Base-by-base conservation (phyloP, 2,113 vertebrate genomes). In the Hoplias malabaricus region DNA sequence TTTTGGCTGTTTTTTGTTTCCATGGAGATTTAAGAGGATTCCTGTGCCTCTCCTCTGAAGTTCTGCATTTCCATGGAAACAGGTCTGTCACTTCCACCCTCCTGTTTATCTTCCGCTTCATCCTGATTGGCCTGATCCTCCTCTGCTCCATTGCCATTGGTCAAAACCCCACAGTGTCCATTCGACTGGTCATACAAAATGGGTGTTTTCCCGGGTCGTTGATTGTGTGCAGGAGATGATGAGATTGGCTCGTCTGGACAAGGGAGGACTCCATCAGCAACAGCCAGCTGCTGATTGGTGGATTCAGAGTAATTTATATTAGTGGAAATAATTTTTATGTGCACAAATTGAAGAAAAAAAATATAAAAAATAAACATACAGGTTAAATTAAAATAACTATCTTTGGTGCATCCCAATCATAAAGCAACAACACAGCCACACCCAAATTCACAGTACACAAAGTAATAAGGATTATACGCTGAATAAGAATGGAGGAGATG, bases 221-320 rank as follows among this genome's bases (percentile, higher is more conserved):
- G 29, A 6, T 66, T 42, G 27, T 50, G 74, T 12, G 76, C 71
- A 10, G 38, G 3, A 63, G 69, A 42, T 27, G 69, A 67, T 36
- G 9, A 38, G 72, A 50, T 78, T 54, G 85, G 2, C 13, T 79
- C 68, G 36, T 65, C 57, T 34, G 87, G 72, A 5, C 73, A n/a
- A 4, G 86, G 70, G 75, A 87, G 31, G 23, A 87, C 71, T 5
- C 87, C 82, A 0, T 87, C 87, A 0, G 87, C 76, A 42, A 86
- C 48, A 21, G 88, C 86, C 61, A 92, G 74, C 71, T 90, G 89
- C 93, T 94, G 56, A 69, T 62, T 56, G 29, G n/a, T 66, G 62
- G 25, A 79, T 34, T 13, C 57, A 27, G 68, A 73, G 14, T 48
- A 11, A 36, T 19, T n/a, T n/a, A n/a, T n/a, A n/a, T n/a, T n/a